phyloP scores from a whole-genome alignment of 2,888 invertebrate species.

The Auanema freiburgensis region DNA sequence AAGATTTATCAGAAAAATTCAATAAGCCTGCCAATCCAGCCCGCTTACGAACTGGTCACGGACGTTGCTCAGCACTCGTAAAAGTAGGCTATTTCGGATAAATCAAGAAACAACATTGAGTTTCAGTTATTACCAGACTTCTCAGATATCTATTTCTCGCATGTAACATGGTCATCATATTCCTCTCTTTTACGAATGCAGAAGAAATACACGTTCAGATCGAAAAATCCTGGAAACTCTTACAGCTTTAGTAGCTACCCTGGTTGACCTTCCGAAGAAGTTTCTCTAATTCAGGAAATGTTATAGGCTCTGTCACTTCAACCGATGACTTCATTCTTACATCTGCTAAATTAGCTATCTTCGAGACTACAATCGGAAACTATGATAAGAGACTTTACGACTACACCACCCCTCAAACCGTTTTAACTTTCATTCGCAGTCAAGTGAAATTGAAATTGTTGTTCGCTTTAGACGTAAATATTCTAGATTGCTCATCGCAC shows the following conservation, averaged over 20 bases:
- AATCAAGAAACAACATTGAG: background rate
- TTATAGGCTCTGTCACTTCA: slow-evolving; percentile 53
- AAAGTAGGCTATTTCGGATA: slow-evolving; percentile 32
- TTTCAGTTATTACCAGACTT: slow-evolving; percentile 44
- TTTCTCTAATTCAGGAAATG: background rate
- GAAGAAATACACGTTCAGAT: slow-evolving; percentile 67
- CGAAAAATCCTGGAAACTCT: slow-evolving; percentile 53
- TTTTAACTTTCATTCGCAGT: slow-evolving; percentile 72
- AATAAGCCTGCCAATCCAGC: slow-evolving; percentile 58
- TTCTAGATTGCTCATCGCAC: slow-evolving; percentile 38
- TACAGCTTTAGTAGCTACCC: slow-evolving; percentile 64
- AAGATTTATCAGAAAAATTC: slow-evolving; percentile 59
- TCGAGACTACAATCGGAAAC: slow-evolving; percentile 79
- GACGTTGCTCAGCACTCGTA: slow-evolving; percentile 59
- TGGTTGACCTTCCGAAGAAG: slow-evolving; percentile 25
- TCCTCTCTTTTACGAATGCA: slow-evolving; percentile 56
- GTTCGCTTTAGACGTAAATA: no score
- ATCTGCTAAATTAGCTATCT: slow-evolving; percentile 68
- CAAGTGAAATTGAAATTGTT: slow-evolving; percentile 16
- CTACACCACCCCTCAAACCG: slow-evolving; percentile 72
- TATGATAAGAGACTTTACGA: slow-evolving; percentile 73
- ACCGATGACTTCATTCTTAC: slow-evolving; percentile 60
- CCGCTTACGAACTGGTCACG: slow-evolving; percentile 33
- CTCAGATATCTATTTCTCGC: slow-evolving; percentile 58
- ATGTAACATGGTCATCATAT: slow-evolving; percentile 62